A percentile compares a stretch with the other conserved stretches of the same genome.
Evolutionary conservation across 1,140 invertebrate species (phyloP).

Genomic region (Ostrea edulis): DNA sequence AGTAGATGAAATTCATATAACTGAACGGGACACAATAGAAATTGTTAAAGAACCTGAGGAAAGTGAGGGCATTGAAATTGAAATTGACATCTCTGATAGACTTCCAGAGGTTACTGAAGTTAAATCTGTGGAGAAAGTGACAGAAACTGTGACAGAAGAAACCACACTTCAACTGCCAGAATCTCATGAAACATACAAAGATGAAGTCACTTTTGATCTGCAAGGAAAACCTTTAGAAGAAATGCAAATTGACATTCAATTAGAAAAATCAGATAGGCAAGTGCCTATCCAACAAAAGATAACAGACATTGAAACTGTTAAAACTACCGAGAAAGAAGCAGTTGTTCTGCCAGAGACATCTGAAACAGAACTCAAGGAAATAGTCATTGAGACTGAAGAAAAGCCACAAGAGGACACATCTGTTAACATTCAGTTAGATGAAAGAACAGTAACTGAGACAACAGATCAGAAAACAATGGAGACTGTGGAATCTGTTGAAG

Average conservation of each 20-base stretch:
- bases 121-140: slow-evolving; percentile 48
- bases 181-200: slow-evolving; percentile 42
- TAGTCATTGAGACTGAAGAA: slow-evolving; percentile 54
- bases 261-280: slow-evolving; percentile 45
- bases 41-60: slow-evolving; percentile 43
- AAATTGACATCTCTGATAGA: slow-evolving; percentile 51
- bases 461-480: slow-evolving; percentile 53
- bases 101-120: slow-evolving; percentile 53
- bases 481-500: slow-evolving; percentile 48
- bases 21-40: slow-evolving; percentile 56
- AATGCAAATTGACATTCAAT: slow-evolving; percentile 46
- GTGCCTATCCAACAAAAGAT: slow-evolving; percentile 38
- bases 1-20: slow-evolving; percentile 51
- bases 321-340: slow-evolving; percentile 35
- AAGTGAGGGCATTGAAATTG: slow-evolving; percentile 42
- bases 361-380: slow-evolving; percentile 47
- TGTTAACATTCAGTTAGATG: slow-evolving; percentile 50
- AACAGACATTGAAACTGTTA: slow-evolving; percentile 42
- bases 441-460: slow-evolving; percentile 48
- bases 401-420: slow-evolving; percentile 57
- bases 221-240: slow-evolving; percentile 44
- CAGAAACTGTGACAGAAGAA: slow-evolving; percentile 46
- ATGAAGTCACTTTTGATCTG: slow-evolving; percentile 44
- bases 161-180: slow-evolving; percentile 32
- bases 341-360: slow-evolving; percentile 46